Evolutionary conservation across 2,113 vertebrate species (phyloP), one percentile per base, ranked within the genome.

Genomic region (Boulengerochromis microlepis): DNA sequence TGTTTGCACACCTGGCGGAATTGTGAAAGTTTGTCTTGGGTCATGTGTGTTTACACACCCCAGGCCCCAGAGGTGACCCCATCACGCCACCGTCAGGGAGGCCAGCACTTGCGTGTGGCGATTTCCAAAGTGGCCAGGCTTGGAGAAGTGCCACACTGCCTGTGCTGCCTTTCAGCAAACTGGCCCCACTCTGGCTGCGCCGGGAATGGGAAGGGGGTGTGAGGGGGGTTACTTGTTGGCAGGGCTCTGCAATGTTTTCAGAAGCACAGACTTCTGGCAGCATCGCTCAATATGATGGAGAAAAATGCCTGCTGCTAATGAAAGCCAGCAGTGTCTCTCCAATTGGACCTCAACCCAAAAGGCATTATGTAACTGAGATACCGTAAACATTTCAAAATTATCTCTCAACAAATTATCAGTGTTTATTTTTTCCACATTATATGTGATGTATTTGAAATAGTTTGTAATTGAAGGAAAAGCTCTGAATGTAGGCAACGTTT

Each of bases 1-100:
- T 95, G 94, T 95, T 96, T 96, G 93, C 95, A 93, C 95, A 96
- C 95, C 95, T 96, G 95, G 95, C 89, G 87, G 95, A 95, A 95
- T 95, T 90, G 92, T 92, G 90, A 95, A 94, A 95, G 96, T 96
- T 96, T 95, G 94, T 95, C 93, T 96, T 96, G 96, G 95, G 95
- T 95, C 95, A 95, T 92, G 93, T 88, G 93, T 96, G 92, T 96
- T 96, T 96, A 94, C 94, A 88, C 93, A 91, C 89, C 93, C 91
- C 89, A 38, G 93, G 95, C 94, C 96, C 94, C 90, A 95, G 90
- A 94, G 94, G 95, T 96, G 95, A 96, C 96, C 95, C 94, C 94
- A 87, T 93, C 93, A 93, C 82, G 89, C 95, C 93, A 92, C 90
- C 82, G 87, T 81, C 87, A 82, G 87, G 80, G 89, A 94, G 93